A percentile compares a stretch with the other conserved stretches of the same genome.
Evolutionary conservation across 2,797 vertebrate species (phyloP).

Genomic region (Bucorvus abyssinicus): DNA sequence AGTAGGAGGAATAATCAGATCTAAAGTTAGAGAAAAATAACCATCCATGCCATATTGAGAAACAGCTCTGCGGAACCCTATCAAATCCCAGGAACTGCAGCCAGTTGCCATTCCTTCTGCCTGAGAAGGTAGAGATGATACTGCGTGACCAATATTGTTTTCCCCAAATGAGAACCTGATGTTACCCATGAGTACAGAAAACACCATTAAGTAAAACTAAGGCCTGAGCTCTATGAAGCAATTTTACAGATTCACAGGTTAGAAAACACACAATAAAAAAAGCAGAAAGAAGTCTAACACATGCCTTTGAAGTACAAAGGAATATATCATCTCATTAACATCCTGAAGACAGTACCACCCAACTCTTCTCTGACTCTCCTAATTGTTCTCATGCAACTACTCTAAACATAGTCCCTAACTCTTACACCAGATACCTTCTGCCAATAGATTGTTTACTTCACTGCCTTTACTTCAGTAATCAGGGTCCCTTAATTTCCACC

Average conservation of each 20-base stretch:
- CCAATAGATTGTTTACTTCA: not conserved
- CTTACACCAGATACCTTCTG: not conserved
- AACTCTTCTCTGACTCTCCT: not conserved
- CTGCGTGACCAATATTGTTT: not conserved
- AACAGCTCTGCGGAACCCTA: conserved; percentile 1
- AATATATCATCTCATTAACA: not conserved
- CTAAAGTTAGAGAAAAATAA: not conserved
- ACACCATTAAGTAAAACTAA: not conserved
- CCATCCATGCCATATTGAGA: not conserved
- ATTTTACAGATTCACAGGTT: not conserved
- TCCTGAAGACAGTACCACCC: not conserved
- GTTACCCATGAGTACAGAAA: not conserved
- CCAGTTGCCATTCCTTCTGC: conserved; percentile 6
- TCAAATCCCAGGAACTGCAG: not conserved
- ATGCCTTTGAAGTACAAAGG: not conserved
- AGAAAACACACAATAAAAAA: not conserved
- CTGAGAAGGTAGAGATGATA: not conserved
- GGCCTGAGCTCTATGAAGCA: not conserved
- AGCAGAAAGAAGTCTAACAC: not conserved
- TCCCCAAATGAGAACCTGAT: conserved; percentile 6
- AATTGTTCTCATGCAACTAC: not conserved
- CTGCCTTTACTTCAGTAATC: not conserved
- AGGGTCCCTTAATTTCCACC: not conserved
- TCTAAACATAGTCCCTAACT: not conserved
- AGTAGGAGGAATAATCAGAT: not conserved